Base-by-base conservation (phyloP, 2,888 invertebrate species). In the Tenthredo amoena region DNA sequence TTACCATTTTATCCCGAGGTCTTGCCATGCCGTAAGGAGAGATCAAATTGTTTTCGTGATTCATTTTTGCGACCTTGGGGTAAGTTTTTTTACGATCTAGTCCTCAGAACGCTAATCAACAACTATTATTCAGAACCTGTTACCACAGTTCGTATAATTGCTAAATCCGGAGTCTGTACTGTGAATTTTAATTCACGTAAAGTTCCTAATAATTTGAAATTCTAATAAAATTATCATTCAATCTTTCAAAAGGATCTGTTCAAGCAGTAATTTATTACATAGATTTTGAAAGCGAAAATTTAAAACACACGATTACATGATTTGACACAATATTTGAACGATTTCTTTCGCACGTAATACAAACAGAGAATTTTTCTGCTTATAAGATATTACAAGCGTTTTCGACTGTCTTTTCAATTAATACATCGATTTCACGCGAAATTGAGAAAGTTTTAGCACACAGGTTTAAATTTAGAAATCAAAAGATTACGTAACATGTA, bases 401-500 rank as follows among this genome's bases (percentile, higher is more conserved):
- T 7, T 9, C 21, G 58, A 65, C 21, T 65, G 12, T 65, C 12
- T 26, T 10, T 12, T 12, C 12, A 9, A 65, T 65, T 26, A 26
- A 26, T 26, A 65, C 10, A 31, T 21, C 12, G 31, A 65, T 31
- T 26, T 12, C 3, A 10, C 21, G 31, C 76, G 9, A 58, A 55
- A 84, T 50, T 82, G 76, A 85, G 72, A 71, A 84, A 47, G 50
- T 74, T 47, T 84, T n/a, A 18, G 0, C n/a, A 18, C 26, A n/a
- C 26, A 85, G 15, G 40, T 71, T 84, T 31, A 21, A 31, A 65
- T 5, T 62, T 34, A 68, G 68, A 68, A 68, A 68, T 34, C 34
- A 62, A 34, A 15, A 34, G 12, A 55, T 68, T 31, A 68, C 31
- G 34, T 15, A 34, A 68, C 34, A 18, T 31, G 34, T 34, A 62